These are phyloP conservation scores for Laterallus jamaicensis DNA, from an alignment of 2,113 vertebrate species.

Conservation along the genomic window DNA sequence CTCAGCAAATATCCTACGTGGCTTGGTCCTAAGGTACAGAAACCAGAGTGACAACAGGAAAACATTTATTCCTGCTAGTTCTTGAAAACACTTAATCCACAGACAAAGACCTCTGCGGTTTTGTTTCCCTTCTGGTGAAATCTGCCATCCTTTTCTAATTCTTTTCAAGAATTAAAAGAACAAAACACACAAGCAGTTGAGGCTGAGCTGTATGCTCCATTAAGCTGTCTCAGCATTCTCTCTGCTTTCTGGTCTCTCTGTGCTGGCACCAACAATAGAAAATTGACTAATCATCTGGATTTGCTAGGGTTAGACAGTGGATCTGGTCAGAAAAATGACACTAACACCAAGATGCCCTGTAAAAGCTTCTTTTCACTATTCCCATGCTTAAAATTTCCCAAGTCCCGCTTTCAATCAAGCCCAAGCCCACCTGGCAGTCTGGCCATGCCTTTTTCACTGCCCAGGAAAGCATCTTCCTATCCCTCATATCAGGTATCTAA, in stretches of 20 bases:
- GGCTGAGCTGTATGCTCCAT: not conserved
- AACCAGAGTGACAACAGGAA: not conserved
- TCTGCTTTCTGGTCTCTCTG: not conserved
- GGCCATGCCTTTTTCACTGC: not conserved
- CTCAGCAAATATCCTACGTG: not conserved
- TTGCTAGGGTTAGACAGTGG: not conserved
- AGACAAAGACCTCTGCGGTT: not conserved
- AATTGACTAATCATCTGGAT: not conserved
- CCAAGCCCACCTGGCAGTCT: not conserved
- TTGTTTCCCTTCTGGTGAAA: constrained; percentile 32
- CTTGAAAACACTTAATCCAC: not conserved
- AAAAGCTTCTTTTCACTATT: not conserved
- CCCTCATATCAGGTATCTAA: not conserved
- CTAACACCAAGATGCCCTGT: not conserved
- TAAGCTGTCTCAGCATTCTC: not conserved
- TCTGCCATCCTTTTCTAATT: constrained; percentile 11
- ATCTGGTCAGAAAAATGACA: not conserved
- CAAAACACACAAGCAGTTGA: not conserved
- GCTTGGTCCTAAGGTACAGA: constrained; percentile 13
- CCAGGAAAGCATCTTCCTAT: not conserved
- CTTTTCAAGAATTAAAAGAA: constrained; percentile 30
- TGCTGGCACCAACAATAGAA: not conserved
- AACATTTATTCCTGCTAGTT: constrained; percentile 1
- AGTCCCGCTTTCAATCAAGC: not conserved
- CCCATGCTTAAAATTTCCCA: not conserved